These are phyloP conservation scores for Meiosimyza platycephala DNA, from an alignment of 2,888 invertebrate genomes.

Conservation along the genomic window DNA sequence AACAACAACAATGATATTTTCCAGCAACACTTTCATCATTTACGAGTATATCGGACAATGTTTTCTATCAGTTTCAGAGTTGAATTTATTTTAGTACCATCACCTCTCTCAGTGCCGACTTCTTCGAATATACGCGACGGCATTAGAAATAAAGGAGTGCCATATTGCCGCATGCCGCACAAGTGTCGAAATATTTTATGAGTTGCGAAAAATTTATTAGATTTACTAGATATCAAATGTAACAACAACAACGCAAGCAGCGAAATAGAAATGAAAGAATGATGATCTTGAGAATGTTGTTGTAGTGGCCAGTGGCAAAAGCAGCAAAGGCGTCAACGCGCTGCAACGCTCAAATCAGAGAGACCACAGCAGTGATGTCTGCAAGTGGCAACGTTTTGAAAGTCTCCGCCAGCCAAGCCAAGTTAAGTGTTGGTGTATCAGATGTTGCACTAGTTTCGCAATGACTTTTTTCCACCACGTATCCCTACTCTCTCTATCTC, in stretches of 20 bases:
- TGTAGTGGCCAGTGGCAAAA: conserved; percentile 29
- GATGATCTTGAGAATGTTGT: conserved; percentile 22
- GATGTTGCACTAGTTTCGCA: conserved; percentile 15
- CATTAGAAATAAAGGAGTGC: conserved; percentile 45
- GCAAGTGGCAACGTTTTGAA: not conserved
- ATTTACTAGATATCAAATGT: conserved; percentile 56
- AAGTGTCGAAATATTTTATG: conserved; percentile 49
- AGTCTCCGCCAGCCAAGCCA: not conserved
- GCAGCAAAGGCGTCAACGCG: conserved; percentile 7
- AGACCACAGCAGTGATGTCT: not conserved
- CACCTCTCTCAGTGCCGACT: not conserved
- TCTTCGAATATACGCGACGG: not conserved
- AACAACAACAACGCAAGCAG: conserved; percentile 44
- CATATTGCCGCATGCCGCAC: conserved; percentile 20
- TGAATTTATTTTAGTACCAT: not conserved
- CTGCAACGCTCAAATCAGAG: conserved; percentile 14
- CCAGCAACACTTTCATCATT: conserved; percentile 5
- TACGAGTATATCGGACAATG: not conserved
- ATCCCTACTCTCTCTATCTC: not conserved
- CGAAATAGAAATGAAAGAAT: conserved; percentile 37
- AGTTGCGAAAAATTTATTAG: conserved; percentile 55
- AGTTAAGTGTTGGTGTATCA: conserved; percentile 27
- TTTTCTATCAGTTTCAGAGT: not conserved
- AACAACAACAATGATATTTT: not conserved
- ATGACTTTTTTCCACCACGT: not conserved